A percentile compares a stretch with the other conserved stretches of the same genome.
Evolutionary conservation across 2,797 vertebrate genomes (phyloP).

Genomic region (Novumbra hubbsi): DNA sequence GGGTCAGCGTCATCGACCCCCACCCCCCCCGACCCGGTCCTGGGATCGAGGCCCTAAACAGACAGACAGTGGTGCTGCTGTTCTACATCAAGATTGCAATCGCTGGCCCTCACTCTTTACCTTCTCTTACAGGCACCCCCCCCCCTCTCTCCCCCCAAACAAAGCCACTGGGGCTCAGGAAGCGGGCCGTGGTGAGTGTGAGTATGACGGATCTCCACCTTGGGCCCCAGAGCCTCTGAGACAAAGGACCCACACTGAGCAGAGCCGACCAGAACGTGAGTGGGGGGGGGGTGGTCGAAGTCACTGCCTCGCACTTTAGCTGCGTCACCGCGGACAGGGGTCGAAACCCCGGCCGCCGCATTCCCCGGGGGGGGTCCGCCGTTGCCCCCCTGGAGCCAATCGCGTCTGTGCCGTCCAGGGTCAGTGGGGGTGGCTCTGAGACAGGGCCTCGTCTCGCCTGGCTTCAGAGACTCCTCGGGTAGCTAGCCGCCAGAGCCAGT

Average conservation of each 20-base stretch:
- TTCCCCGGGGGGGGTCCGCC: too few relatives aligned
- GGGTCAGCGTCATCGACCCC: not conserved
- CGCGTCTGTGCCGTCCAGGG: too few relatives aligned
- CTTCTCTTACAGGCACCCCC: slow-evolving; percentile 4
- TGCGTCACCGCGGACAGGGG: too few relatives aligned
- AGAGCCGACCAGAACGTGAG: not conserved
- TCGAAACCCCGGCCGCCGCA: too few relatives aligned
- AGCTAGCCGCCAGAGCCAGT: too few relatives aligned
- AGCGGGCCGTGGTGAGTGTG: not conserved
- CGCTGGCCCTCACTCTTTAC: not conserved
- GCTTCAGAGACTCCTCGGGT: too few relatives aligned
- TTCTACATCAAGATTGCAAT: not conserved
- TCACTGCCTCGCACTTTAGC: too few relatives aligned
- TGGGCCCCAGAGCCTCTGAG: not conserved
- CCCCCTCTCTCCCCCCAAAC: not conserved
- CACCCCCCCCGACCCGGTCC: not conserved
- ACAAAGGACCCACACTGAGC: not conserved
- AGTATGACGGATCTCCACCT: not conserved
- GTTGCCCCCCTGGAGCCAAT: too few relatives aligned
- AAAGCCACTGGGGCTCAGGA: not conserved
- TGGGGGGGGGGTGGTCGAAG: too few relatives aligned
- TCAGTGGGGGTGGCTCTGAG: too few relatives aligned
- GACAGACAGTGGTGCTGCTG: not conserved
- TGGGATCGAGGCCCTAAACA: not conserved
- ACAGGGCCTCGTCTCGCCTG: too few relatives aligned